A percentile compares a stretch with the other conserved stretches of the same genome.
Evolutionary conservation across 2,888 invertebrate species (phyloP).

Genomic region (Exephanes ischioxanthus): DNA sequence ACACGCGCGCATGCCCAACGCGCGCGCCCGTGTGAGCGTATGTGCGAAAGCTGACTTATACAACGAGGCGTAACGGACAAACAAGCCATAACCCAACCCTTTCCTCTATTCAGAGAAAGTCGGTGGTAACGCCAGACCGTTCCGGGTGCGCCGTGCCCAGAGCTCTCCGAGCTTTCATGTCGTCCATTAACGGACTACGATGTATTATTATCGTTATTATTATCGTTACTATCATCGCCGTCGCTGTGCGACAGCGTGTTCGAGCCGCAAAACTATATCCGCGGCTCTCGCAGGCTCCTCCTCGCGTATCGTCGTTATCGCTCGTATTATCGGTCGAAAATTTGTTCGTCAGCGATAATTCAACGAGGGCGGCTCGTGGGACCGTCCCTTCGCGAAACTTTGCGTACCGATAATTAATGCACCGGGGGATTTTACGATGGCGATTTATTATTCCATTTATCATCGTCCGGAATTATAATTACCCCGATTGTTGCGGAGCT

Average conservation of each 20-base stretch:
- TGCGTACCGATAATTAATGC: slow-evolving; percentile 12
- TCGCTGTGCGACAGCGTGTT: slow-evolving; percentile 1
- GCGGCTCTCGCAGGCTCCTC: neutral
- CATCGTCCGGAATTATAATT: neutral
- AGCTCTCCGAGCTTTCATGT: slow-evolving; percentile 30
- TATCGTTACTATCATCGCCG: slow-evolving; percentile 37
- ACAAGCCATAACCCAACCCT: slow-evolving; percentile 30
- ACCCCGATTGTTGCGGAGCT: neutral
- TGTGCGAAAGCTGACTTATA: slow-evolving; percentile 34
- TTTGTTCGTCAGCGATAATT: slow-evolving; percentile 14
- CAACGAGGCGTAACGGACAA: slow-evolving; percentile 37
- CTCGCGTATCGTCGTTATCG: slow-evolving; percentile 24
- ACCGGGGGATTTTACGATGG: neutral
- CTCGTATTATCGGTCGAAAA: slow-evolving; percentile 12
- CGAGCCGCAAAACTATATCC: slow-evolving; percentile 24
- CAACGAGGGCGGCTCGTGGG: slow-evolving; percentile 1
- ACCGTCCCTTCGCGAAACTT: slow-evolving; percentile 11
- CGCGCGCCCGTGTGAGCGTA: neutral
- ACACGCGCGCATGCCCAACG: neutral
- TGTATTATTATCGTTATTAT: slow-evolving; percentile 51
- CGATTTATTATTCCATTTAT: slow-evolving; percentile 14
- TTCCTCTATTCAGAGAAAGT: slow-evolving; percentile 48
- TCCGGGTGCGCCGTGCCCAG: slow-evolving; percentile 5
- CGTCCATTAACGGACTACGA: slow-evolving; percentile 13
- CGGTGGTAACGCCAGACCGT: slow-evolving; percentile 23